Base-by-base conservation (phyloP, 1,140 invertebrate species). In the Drosophila nigrodunni region DNA sequence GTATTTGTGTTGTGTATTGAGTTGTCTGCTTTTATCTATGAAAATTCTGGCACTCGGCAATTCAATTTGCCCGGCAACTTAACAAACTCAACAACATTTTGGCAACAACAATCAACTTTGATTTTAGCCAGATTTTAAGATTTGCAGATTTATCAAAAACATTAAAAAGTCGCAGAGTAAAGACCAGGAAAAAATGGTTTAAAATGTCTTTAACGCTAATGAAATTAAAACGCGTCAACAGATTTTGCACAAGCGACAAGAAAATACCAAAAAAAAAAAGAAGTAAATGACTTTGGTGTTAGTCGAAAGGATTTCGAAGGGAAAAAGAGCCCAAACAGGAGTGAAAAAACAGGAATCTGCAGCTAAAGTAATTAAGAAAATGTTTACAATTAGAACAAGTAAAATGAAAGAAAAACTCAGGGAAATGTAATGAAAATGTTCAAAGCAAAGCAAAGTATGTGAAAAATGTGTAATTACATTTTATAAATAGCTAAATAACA, bases 281-380 rank as follows among this genome's bases (percentile, higher is more conserved):
- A 39, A 15, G 41, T 10, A 49, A 49, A 18, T 41, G 0, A 11
- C 41, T 7, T 3, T 13, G 7, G 11, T 25, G n/a, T 25, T 35
- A 52, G 2, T 4, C 11, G 30, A 59, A 57, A 54, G 57, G 46
- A 37, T 39, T 0, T 8, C 8, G 11, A 15, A 18, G n/a, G 10
- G 3, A 3, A 9, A 13, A 54, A 50, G 11, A 54, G 9, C 13
- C 52, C 30, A 52, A 70, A 57, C 52, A 50, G 44, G 10, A 7
- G 46, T 30, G 18, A 13, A 62, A 9, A 6, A 35, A 30, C 34
- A 59, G 60, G 13, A 74, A 69, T 47, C 49, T 69, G 77, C 82
- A 87, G 74, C 81, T 85, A 73, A 70, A 86, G 81, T 87, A 87
- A 86, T 87, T 82, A 82, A 72, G 68, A 54, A 55, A 54, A 34